Evolutionary conservation across 2,888 invertebrate species (phyloP), one percentile per base, ranked within the genome.

Genomic region (Pachycephus smyrnensis): DNA sequence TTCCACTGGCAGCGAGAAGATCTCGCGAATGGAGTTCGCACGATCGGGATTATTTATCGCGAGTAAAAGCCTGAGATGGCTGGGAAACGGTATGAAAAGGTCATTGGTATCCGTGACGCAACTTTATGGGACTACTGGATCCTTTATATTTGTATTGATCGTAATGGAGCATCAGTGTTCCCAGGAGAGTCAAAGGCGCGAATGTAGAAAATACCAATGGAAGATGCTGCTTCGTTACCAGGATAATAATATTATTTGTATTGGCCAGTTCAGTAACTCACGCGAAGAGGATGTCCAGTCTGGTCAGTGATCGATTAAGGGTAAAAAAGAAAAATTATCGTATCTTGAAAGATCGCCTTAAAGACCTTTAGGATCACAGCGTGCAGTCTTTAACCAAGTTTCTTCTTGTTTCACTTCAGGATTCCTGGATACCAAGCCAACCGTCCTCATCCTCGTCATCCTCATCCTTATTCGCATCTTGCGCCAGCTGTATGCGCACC

Each of bases 61-160:
- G 80, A 84, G 82, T 83, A 84, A 85, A 84, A 84, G 85, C 55
- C 80, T 81, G 84, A 86, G 86, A 86, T 85, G 85, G 81, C 82
- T 82, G 84, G 82, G 84, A 85, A 84, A 82, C 80, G 77, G 75
- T 79, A 80, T 80, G 82, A 75, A 83, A 86, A 85, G 82, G 82
- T 85, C 82, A 82, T 79, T 79, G 77, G 78, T 79, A 55, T 55
- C 55, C 73, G 82, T 85, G 85, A 84, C 78, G 84, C 82, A 86
- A 84, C 77, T 68, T 79, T 82, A 23, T 55, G 55, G 2, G 23
- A 23, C 23, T 55, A 55, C 55, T 55, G 55, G 55, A 55, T 55
- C 23, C 55, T 55, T 55, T 55, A 9, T 2, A 23, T 55, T 23
- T 23, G 55, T 23, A 23, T 23, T 0, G 55, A 55, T 55, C 23